phyloP scores from a whole-genome alignment of 2,888 invertebrate genomes.

The Parnassius mnemosyne region DNA sequence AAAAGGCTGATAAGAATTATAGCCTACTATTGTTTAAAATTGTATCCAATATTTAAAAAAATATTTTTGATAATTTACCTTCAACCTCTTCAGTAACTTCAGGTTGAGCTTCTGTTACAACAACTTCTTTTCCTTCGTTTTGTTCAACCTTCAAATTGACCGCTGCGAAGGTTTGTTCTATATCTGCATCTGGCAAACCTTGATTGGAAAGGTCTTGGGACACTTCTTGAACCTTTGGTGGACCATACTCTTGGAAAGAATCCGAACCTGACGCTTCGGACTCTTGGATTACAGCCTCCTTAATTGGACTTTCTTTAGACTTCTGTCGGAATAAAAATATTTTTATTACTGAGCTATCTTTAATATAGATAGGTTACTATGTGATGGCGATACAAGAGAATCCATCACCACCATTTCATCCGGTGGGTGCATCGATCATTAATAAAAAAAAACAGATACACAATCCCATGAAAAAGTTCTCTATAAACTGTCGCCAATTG shows the following conservation, averaged over 20 bases:
- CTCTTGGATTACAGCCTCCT: slow-evolving; percentile 60
- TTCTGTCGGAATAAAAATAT: slow-evolving; percentile 46
- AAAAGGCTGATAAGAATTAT: no score
- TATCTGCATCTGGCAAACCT: slow-evolving; percentile 54
- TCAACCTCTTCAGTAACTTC: slow-evolving; percentile 14
- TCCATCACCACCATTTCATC: no score
- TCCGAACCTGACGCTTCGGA: slow-evolving; percentile 73
- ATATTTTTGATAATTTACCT: slow-evolving; percentile 1
- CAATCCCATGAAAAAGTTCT: no score
- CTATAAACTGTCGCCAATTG: no score
- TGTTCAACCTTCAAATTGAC: slow-evolving; percentile 34
- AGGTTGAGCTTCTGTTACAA: slow-evolving; percentile 26
- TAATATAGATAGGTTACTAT: no score
- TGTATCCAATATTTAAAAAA: no score
- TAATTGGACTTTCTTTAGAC: slow-evolving; percentile 61
- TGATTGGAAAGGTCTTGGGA: slow-evolving; percentile 50
- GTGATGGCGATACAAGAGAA: no score
- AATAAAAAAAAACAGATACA: no score
- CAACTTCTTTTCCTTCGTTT: slow-evolving; percentile 26
- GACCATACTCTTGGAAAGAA: slow-evolving; percentile 72
- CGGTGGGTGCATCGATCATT: no score
- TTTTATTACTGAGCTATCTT: neutral
- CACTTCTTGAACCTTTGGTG: slow-evolving; percentile 59
- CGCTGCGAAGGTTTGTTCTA: slow-evolving; percentile 44
- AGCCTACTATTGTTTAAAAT: no score